Evolutionary conservation across 2,797 vertebrate species (phyloP).

Genomic region (Hozukius guyotensis): DNA sequence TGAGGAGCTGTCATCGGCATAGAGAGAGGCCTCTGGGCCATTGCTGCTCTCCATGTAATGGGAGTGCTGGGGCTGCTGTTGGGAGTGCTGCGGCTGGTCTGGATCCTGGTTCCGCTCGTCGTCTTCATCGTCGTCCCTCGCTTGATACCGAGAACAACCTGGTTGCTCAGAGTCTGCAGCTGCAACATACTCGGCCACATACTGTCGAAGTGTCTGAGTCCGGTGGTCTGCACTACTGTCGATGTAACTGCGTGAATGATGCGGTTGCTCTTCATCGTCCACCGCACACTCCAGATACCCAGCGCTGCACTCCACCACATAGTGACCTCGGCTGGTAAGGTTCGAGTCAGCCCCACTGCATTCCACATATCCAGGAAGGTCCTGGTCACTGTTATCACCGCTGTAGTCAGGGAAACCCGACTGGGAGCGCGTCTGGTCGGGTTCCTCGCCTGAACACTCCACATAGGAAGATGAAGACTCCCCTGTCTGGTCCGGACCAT

Average conservation of each 20-base stretch:
- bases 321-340: slow-evolving; percentile 69
- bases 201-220: slow-evolving; percentile 68
- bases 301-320: slow-evolving; percentile 81
- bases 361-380: slow-evolving; percentile 81
- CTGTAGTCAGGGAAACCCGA: slow-evolving; percentile 81
- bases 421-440: slow-evolving; percentile 79
- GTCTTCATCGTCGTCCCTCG: slow-evolving; percentile 65
- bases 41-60: slow-evolving; percentile 80
- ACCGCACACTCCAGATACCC: slow-evolving; percentile 73
- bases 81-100: slow-evolving; percentile 77
- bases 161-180: slow-evolving; percentile 80
- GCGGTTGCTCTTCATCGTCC: slow-evolving; percentile 61
- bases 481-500: slow-evolving; percentile 83
- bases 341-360: slow-evolving; percentile 82
- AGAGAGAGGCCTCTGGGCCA: slow-evolving; percentile 75
- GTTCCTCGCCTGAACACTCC: slow-evolving; percentile 78
- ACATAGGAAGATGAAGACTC: slow-evolving; percentile 81
- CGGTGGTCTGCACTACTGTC: slow-evolving; percentile 84
- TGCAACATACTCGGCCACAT: slow-evolving; percentile 59
- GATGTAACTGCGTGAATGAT: slow-evolving; percentile 81
- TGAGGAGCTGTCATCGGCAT: slow-evolving; percentile 78
- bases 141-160: slow-evolving; percentile 73
- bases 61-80: slow-evolving; percentile 80
- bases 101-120: slow-evolving; percentile 78
- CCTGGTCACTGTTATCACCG: slow-evolving; percentile 81